These are phyloP conservation scores for Opisthocomus hoazin DNA, from an alignment of 2,113 vertebrate genomes.

Conservation along the genomic window DNA sequence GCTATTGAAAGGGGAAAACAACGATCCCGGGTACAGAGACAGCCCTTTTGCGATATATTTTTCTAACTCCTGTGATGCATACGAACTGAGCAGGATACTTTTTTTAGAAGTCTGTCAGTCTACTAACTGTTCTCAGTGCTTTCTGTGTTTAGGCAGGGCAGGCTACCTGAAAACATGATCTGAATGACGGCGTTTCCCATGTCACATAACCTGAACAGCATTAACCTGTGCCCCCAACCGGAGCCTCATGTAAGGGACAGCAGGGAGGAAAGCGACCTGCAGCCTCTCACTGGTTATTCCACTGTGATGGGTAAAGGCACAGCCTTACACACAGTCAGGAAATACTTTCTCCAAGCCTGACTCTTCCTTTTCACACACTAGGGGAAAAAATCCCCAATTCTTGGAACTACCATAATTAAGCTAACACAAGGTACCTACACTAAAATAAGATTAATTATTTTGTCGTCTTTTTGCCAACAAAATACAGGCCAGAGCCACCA, in stretches of 20 bases:
- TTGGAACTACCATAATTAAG: not conserved
- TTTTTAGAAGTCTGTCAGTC: not conserved
- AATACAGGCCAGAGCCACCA: not conserved
- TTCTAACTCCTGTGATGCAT: not conserved
- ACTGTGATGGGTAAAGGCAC: not conserved
- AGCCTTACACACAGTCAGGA: not conserved
- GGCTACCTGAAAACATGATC: not conserved
- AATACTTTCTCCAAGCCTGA: not conserved
- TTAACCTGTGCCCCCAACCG: not conserved
- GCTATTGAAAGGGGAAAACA: not conserved
- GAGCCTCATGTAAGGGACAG: not conserved
- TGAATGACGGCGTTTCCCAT: not conserved
- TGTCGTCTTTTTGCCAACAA: not conserved
- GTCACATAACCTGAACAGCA: not conserved
- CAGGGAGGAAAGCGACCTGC: not conserved
- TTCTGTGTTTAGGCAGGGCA: not conserved
- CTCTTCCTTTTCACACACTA: not conserved
- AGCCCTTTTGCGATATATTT: not conserved
- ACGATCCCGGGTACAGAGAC: not conserved
- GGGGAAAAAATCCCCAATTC: not conserved
- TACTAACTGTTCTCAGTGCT: not conserved
- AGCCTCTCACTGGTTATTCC: not conserved
- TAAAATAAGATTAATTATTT: not conserved
- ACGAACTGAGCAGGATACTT: not conserved
- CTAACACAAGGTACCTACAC: not conserved